A percentile compares a stretch with the other conserved stretches of the same genome.
Conservation (phyloP, 2,888 invertebrate species). For the Archips crataeganus region DNA sequence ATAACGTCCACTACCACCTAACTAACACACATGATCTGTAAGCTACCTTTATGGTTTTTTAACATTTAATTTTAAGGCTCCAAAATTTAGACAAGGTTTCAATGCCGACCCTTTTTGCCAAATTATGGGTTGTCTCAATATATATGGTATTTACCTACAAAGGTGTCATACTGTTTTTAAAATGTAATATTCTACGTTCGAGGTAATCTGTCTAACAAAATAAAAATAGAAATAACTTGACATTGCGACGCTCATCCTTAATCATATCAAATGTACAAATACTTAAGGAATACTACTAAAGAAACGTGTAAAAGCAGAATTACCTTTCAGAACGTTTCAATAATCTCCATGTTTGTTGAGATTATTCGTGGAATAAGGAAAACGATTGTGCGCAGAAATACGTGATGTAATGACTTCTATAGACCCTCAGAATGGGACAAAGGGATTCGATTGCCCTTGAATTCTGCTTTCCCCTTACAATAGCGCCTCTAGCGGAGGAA, state of each 20-base stretch:
- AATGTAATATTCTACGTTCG: too few relatives aligned
- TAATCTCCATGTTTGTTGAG: constrained; percentile 22
- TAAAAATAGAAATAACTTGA: not conserved
- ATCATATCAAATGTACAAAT: not conserved
- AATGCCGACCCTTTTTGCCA: too few relatives aligned
- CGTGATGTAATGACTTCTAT: constrained; percentile 32
- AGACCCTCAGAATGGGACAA: constrained; percentile 27
- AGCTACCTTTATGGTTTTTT: too few relatives aligned
- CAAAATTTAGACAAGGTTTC: too few relatives aligned
- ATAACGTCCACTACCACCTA: too few relatives aligned
- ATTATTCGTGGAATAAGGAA: constrained; percentile 22
- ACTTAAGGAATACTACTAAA: not conserved
- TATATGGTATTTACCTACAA: too few relatives aligned
- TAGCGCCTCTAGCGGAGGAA: constrained; percentile 54
- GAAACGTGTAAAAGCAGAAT: constrained; percentile 8
- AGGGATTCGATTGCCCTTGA: constrained; percentile 35
- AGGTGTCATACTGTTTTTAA: too few relatives aligned
- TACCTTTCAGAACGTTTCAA: constrained; percentile 11
- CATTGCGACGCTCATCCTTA: not conserved
- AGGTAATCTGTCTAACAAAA: not conserved
- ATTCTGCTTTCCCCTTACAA: constrained; percentile 44
- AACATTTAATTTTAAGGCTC: too few relatives aligned
- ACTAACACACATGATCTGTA: too few relatives aligned
- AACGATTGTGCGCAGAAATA: constrained; percentile 28
- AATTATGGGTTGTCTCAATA: too few relatives aligned